Percentiles rank a stretch among this genome's conserved stretches.
Conservation (phyloP, 2,888 invertebrate species). For the Leptarthrus brevirostris region DNA sequence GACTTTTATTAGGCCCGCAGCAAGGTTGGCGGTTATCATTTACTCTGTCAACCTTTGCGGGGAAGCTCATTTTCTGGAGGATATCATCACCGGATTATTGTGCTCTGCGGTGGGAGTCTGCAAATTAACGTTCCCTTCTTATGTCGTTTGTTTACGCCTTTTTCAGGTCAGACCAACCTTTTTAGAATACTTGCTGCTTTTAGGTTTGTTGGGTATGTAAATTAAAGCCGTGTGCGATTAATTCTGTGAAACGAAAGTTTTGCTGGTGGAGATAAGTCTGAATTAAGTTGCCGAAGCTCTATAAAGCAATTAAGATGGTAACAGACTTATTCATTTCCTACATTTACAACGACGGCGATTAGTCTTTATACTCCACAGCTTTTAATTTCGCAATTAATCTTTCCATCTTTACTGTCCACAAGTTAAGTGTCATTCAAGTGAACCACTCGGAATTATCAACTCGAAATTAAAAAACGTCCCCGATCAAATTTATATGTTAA, state of each 20-base stretch:
- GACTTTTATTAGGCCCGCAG: slow-evolving; percentile 39
- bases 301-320: slow-evolving; percentile 27
- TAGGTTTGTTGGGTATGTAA: slow-evolving; percentile 51
- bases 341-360: slow-evolving; percentile 1
- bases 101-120: background rate
- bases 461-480: too few species aligned
- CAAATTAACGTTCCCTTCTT: slow-evolving; percentile 33
- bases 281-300: slow-evolving; percentile 45
- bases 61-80: slow-evolving; percentile 8
- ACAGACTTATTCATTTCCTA: slow-evolving; percentile 6
- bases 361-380: background rate
- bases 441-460: too few species aligned
- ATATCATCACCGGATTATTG: slow-evolving; percentile 38
- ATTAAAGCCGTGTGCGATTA: slow-evolving; percentile 47
- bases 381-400: background rate
- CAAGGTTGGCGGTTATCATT: slow-evolving; percentile 44
- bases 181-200: background rate
- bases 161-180: slow-evolving; percentile 41
- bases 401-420: background rate
- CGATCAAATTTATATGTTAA: too few species aligned
- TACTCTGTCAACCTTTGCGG: background rate
- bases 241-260: slow-evolving; percentile 45
- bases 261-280: slow-evolving; percentile 49
- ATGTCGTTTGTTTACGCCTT: slow-evolving; percentile 43
- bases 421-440: background rate